phyloP scores from a whole-genome alignment of 1,140 invertebrate species.

The Ctenoplectra terminalis region DNA sequence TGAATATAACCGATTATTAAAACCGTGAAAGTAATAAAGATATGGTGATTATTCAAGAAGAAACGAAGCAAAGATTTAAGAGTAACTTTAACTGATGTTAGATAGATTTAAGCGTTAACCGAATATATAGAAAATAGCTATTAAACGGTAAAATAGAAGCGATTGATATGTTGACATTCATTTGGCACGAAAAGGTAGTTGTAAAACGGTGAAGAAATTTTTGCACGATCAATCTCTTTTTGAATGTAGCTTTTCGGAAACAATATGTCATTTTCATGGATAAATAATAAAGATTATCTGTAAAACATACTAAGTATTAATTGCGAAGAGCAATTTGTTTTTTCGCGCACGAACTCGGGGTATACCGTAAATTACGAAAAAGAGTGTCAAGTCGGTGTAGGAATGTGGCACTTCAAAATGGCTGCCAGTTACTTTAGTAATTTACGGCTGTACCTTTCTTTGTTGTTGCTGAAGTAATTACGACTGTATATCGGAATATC shows the following conservation, averaged over 20 bases:
- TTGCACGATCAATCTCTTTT: not conserved
- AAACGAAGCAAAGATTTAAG: not conserved
- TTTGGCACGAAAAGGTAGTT: slow-evolving; percentile 19
- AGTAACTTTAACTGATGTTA: not conserved
- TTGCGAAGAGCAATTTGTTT: slow-evolving; percentile 40
- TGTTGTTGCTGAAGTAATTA: slow-evolving; percentile 81
- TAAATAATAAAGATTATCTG: not conserved
- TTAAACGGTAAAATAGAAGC: slow-evolving; percentile 15
- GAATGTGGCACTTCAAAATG: slow-evolving; percentile 85
- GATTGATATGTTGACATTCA: slow-evolving; percentile 44
- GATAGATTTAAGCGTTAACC: not conserved
- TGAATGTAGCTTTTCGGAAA: not conserved
- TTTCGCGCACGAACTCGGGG: slow-evolving; percentile 42
- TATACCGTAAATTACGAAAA: slow-evolving; percentile 77
- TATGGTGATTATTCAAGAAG: not conserved
- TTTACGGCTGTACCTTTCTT: slow-evolving; percentile 83
- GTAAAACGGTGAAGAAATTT: slow-evolving; percentile 30
- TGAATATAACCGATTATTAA: not conserved
- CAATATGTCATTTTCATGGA: not conserved
- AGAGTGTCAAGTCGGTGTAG: slow-evolving; percentile 81
- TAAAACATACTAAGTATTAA: not conserved
- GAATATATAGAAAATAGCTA: not conserved
- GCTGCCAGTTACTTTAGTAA: slow-evolving; percentile 83
- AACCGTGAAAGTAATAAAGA: not conserved
- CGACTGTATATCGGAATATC: slow-evolving; percentile 56